Conservation (phyloP, 2,888 invertebrate species). For the Nipponacmea schrenckii region DNA sequence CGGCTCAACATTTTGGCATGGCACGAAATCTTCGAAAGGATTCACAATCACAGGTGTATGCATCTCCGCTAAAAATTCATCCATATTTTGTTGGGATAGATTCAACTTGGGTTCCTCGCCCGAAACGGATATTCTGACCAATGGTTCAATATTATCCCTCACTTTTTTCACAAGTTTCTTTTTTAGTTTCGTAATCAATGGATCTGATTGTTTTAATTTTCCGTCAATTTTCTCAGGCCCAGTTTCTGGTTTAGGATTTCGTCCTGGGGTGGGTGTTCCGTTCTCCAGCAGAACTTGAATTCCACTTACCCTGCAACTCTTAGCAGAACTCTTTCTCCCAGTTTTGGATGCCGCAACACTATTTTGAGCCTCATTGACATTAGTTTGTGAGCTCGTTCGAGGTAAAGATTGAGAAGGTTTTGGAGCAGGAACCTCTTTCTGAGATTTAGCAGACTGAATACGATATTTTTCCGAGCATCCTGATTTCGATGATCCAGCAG, state of each 20-base stretch:
- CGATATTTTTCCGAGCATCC: background rate
- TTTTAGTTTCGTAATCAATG: background rate
- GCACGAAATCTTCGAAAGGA: slow-evolving; percentile 53
- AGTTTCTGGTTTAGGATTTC: background rate
- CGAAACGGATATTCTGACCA: slow-evolving; percentile 28
- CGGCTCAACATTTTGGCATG: slow-evolving; percentile 24
- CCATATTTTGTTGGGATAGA: slow-evolving; percentile 16
- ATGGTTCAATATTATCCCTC: slow-evolving; percentile 24
- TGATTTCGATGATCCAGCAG: background rate
- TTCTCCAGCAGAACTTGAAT: background rate
- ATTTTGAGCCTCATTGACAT: background rate
- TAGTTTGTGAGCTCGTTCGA: background rate
- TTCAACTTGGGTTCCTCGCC: slow-evolving; percentile 18
- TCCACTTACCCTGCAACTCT: background rate
- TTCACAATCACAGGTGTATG: slow-evolving; percentile 56
- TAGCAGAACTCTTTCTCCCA: background rate
- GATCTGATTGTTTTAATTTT: background rate
- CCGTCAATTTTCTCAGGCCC: background rate
- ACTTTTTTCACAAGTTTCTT: background rate
- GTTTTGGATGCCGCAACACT: background rate
- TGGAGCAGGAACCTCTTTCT: background rate
- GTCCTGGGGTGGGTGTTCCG: background rate
- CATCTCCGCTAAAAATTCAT: slow-evolving; percentile 20
- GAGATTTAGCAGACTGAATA: background rate
- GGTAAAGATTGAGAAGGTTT: background rate